Percentiles rank a stretch among this genome's conserved stretches.
phyloP scores from a whole-genome alignment of 2,113 vertebrate genomes.

The Catharus bicknelli region DNA sequence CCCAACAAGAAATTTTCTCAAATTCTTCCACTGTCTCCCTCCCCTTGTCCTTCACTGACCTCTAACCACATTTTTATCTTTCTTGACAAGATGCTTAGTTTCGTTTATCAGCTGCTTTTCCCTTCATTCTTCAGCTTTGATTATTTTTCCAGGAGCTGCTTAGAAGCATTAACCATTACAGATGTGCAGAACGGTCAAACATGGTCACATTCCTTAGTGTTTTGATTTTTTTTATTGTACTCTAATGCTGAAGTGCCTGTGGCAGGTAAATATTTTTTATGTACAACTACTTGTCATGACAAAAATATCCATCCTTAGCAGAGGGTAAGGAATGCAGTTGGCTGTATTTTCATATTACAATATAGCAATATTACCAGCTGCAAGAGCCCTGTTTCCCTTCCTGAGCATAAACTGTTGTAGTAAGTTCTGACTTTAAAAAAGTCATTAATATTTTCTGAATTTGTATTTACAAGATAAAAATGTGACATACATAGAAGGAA shows the following conservation, averaged over 20 bases:
- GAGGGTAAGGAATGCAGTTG: background rate
- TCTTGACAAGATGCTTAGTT: conserved; percentile 16
- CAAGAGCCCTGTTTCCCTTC: background rate
- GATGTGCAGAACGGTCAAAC: background rate
- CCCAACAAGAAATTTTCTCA: background rate
- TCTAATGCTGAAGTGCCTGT: background rate
- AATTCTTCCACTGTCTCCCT: background rate
- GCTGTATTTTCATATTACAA: background rate
- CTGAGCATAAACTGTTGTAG: background rate
- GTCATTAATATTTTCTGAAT: background rate
- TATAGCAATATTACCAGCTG: background rate
- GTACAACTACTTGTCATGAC: background rate
- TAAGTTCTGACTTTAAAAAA: background rate
- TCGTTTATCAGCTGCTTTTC: conserved; percentile 31
- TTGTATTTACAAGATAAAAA: background rate
- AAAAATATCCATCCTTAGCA: background rate
- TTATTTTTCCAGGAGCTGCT: conserved; percentile 19
- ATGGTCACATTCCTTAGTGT: background rate
- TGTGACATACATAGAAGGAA: background rate
- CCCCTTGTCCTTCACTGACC: conserved; percentile 27
- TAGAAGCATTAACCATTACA: background rate
- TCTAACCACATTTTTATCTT: conserved; percentile 25
- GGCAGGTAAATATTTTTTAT: background rate
- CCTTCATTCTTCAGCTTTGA: conserved; percentile 24
- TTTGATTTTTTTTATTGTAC: background rate